A percentile compares a stretch with the other conserved stretches of the same genome.
phyloP scores from a whole-genome alignment of 2,888 invertebrate species.

The Brachyptera risi region DNA sequence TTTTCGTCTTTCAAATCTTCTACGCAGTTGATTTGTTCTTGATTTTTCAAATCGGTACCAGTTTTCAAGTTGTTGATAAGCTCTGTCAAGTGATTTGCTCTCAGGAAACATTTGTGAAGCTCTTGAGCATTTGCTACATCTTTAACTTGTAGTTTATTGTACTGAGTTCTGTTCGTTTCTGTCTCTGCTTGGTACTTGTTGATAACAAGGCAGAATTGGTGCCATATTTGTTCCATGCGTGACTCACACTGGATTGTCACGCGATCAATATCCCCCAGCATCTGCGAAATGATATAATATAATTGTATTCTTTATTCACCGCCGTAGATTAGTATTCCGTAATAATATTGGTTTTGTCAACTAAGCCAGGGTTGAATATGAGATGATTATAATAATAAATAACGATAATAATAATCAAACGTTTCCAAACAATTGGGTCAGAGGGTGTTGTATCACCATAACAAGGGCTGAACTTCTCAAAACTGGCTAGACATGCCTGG shows the following conservation, averaged over 20 bases:
- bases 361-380: no score
- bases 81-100: neutral
- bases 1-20: constrained; percentile 32
- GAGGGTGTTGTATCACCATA: no score
- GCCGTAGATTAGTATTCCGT: no score
- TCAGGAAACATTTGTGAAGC: neutral
- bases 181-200: constrained; percentile 19
- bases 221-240: constrained; percentile 20
- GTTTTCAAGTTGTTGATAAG: neutral
- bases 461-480: no score
- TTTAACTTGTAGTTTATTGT: constrained; percentile 14
- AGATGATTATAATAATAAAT: no score
- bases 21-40: neutral
- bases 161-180: constrained; percentile 8
- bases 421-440: no score
- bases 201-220: constrained; percentile 11
- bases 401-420: no score
- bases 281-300: no score
- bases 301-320: no score
- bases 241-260: constrained; percentile 10
- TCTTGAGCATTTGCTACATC: constrained; percentile 2
- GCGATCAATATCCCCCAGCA: constrained; percentile 10
- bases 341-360: no score
- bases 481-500: no score
- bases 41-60: no score